Conservation (phyloP, 2,888 invertebrate genomes). For the Ophioninae sp. region DNA sequence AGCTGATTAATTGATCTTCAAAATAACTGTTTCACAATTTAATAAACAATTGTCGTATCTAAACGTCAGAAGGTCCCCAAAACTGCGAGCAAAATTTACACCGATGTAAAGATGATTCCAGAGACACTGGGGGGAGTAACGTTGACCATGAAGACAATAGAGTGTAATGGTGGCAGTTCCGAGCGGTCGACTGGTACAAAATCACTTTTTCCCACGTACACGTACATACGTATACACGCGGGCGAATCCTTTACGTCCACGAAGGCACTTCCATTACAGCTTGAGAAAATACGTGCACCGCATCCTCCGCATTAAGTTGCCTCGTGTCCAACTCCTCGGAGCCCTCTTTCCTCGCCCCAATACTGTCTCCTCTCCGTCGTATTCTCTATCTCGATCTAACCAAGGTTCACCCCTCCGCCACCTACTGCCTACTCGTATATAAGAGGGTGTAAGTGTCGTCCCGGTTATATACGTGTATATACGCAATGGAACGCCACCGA, state of each 20-base stretch:
- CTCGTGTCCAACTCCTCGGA: slow-evolving; percentile 44
- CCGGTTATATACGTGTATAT: slow-evolving; percentile 17
- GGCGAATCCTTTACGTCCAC: slow-evolving; percentile 1
- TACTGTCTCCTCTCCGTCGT: slow-evolving; percentile 38
- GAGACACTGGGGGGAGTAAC: background rate
- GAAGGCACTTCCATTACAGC: slow-evolving; percentile 42
- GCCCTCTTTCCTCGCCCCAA: slow-evolving; percentile 46
- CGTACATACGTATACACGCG: background rate
- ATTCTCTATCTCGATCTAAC: slow-evolving; percentile 50
- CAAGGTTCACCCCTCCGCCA: background rate
- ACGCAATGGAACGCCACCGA: slow-evolving; percentile 67
- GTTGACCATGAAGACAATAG: background rate
- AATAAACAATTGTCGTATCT: background rate
- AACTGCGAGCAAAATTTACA: background rate
- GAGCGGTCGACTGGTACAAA: background rate
- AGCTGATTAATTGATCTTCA: too few relatives aligned
- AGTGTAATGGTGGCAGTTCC: background rate
- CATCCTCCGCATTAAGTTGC: slow-evolving; percentile 47
- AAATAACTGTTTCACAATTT: too few relatives aligned
- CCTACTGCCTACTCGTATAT: background rate
- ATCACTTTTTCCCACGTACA: background rate
- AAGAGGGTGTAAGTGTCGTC: background rate
- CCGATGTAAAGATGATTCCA: background rate
- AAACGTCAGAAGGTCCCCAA: background rate
- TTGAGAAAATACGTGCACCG: slow-evolving; percentile 40